These are phyloP conservation scores for Tetrao urogallus DNA, from an alignment of 2,113 vertebrate species.

Conservation along the genomic window DNA sequence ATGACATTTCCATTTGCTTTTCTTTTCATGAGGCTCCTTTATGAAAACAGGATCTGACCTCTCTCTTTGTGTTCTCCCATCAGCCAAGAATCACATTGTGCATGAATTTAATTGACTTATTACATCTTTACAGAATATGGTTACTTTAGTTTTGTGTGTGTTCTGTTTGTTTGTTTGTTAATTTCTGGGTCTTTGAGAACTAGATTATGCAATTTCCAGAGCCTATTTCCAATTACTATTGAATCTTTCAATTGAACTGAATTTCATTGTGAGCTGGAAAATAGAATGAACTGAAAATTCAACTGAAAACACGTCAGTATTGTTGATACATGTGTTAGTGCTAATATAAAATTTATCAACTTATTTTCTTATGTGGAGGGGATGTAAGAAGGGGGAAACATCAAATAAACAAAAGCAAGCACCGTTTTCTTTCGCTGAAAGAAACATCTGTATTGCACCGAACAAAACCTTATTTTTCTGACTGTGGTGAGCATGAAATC, in stretches of 20 bases:
- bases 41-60: conserved; percentile 62
- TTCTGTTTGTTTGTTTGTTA: conserved; percentile 67
- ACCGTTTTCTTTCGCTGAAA: background rate
- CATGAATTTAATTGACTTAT: conserved; percentile 65
- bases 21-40: conserved; percentile 53
- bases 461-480: conserved; percentile 15
- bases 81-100: conserved; percentile 55
- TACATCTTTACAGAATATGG: conserved; percentile 43
- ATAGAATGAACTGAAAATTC: conserved; percentile 52
- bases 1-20: conserved; percentile 74
- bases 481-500: background rate
- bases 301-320: conserved; percentile 45
- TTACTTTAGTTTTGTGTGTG: conserved; percentile 52
- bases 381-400: conserved; percentile 1
- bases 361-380: conserved; percentile 52
- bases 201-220: conserved; percentile 23
- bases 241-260: conserved; percentile 64
- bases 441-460: background rate
- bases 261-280: conserved; percentile 56
- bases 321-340: conserved; percentile 53
- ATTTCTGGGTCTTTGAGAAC: conserved; percentile 61
- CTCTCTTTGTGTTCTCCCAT: conserved; percentile 54
- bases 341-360: conserved; percentile 55
- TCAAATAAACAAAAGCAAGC: conserved; percentile 46
- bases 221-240: conserved; percentile 61